phyloP scores from a whole-genome alignment of 2,888 invertebrate species.

The Zeuzera pyrina region DNA sequence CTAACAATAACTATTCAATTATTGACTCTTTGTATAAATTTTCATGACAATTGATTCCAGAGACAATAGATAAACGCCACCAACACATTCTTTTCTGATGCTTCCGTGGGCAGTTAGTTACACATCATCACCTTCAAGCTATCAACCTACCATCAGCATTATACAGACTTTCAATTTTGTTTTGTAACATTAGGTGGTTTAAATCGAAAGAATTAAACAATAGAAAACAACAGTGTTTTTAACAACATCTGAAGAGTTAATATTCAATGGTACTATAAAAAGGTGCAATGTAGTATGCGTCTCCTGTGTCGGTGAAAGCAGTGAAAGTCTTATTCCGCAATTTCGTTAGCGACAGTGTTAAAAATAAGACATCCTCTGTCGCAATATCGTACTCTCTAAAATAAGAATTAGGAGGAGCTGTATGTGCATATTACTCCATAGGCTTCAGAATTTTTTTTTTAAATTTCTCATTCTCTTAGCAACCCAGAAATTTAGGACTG shows the following conservation, averaged over 20 bases:
- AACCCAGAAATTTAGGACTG: no score
- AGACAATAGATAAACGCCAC: slow-evolving; percentile 30
- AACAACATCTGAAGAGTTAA: slow-evolving; percentile 54
- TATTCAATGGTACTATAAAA: slow-evolving; percentile 27
- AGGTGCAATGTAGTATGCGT: slow-evolving; percentile 31
- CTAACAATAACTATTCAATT: no score
- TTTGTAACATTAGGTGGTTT: slow-evolving; percentile 46
- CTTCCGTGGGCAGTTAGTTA: slow-evolving; percentile 53
- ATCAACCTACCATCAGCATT: slow-evolving; percentile 44
- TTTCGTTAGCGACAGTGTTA: no score
- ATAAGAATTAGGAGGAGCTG: no score
- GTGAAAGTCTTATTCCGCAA: slow-evolving; percentile 64
- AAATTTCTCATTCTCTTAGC: no score
- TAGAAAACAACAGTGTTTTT: slow-evolving; percentile 54
- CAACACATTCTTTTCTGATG: slow-evolving; percentile 46
- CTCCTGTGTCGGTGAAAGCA: slow-evolving; percentile 58
- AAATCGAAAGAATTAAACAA: slow-evolving; percentile 52
- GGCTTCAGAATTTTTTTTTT: no score
- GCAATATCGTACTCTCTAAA: no score
- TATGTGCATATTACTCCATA: no score
- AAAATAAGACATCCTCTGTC: no score
- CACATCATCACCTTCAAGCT: slow-evolving; percentile 56
- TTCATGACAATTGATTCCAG: neutral
- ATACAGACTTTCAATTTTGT: slow-evolving; percentile 59
- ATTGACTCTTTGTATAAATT: no score